Evolutionary conservation across 2,797 vertebrate species (phyloP).

Genomic region (Remorina albescens): DNA sequence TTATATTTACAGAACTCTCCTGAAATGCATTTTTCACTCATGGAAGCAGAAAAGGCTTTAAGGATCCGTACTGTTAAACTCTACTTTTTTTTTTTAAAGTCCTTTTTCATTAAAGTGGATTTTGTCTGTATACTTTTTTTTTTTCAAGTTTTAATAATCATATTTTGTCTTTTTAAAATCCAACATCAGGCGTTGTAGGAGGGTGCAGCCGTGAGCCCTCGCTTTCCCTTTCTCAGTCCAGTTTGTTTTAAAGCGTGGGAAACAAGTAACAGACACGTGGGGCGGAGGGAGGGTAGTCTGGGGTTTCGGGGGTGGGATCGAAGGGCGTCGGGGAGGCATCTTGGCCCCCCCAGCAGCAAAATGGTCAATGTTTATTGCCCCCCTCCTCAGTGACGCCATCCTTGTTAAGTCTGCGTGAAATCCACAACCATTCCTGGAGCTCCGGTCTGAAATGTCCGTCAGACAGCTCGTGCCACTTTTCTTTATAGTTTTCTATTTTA

Average conservation of each 20-base stretch:
- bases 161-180: slow-evolving; percentile 66
- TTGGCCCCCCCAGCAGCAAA: slow-evolving; percentile 73
- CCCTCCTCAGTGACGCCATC: slow-evolving; percentile 31
- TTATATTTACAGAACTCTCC: slow-evolving; percentile 86
- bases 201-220: slow-evolving; percentile 32
- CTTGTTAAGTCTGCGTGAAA: slow-evolving; percentile 36
- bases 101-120: slow-evolving; percentile 63
- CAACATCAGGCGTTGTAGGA: slow-evolving; percentile 50
- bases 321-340: slow-evolving; percentile 41
- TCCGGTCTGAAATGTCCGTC: slow-evolving; percentile 60
- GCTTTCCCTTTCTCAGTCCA: slow-evolving; percentile 32
- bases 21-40: slow-evolving; percentile 78
- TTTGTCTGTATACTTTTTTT: slow-evolving; percentile 63
- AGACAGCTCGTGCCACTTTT: slow-evolving; percentile 54
- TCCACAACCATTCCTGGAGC: slow-evolving; percentile 52
- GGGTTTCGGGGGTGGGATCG: slow-evolving; percentile 1
- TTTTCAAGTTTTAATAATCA: slow-evolving; percentile 75
- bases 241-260: slow-evolving; percentile 54
- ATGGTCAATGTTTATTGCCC: slow-evolving; percentile 69
- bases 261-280: slow-evolving; percentile 45
- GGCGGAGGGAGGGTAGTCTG: background rate
- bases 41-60: slow-evolving; percentile 82
- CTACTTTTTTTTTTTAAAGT: slow-evolving; percentile 46
- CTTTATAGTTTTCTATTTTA: slow-evolving; percentile 75
- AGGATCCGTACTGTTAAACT: slow-evolving; percentile 73